Base-by-base conservation (phyloP, 2,888 invertebrate genomes). In the Drosophila niveifrons region DNA sequence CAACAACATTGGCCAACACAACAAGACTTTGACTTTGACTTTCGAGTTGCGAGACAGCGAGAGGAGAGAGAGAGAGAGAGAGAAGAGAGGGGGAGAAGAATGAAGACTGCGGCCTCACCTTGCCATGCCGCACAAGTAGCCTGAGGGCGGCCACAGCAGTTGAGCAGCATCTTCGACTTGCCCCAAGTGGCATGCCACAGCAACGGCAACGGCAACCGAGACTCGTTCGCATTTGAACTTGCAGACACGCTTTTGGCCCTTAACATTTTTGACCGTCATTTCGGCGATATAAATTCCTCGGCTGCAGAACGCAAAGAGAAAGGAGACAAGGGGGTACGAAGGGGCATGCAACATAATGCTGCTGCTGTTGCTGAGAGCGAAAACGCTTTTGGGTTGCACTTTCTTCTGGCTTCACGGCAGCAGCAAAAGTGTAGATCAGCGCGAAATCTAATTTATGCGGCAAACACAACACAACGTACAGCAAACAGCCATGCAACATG, bases 191-290 rank as follows among this genome's bases (percentile, higher is more conserved):
- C 80, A 71, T 78, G 78, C 73, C 76, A 65, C 75, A 23, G 17
- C 17, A 8, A 13, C n/a, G n/a, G 43, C 31, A 74, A 65, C 75
- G 13, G 17, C 17, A 6, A 15, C n/a, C 11, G 34, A 15, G 50
- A 53, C 48, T 48, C 58, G 48, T 58, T 83, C 72, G 74, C 75
- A 83, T 83, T 90, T 90, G 90, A 90, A 90, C 90, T 90, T 84
- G 78, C 81, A 88, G 89, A 88, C 90, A 90, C 90, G 90, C 90
- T 90, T 85, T 89, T 90, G 90, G 90, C 90, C 90, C 90, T 90
- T 90, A 86, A 86, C 85, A 83, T 88, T 88, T 73, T 75, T 85
- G 86, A 88, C 88, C 85, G 85, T 85, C 88, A 84, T 84, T 84
- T 84, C 64, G 88, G 75, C 78, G 82, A 84, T 84, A 87, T 88